These are phyloP conservation scores for Acanthochromis polyacanthus DNA, from an alignment of 2,113 vertebrate genomes.

Conservation along the genomic window DNA sequence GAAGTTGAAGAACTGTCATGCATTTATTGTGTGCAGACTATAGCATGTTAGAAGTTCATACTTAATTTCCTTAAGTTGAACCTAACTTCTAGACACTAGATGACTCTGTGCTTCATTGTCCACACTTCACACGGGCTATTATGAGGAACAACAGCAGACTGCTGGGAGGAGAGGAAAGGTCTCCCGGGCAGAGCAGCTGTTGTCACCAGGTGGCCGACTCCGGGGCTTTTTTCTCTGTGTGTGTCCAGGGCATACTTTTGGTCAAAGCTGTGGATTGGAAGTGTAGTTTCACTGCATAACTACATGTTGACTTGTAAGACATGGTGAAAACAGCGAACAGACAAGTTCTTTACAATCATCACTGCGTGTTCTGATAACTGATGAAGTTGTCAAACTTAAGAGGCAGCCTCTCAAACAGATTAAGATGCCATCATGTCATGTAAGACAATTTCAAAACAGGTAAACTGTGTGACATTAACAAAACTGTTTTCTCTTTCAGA, in stretches of 20 bases:
- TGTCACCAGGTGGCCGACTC: constrained; percentile 29
- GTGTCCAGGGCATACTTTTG: constrained; percentile 20
- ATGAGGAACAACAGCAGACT: constrained; percentile 14
- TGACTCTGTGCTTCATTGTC: too few species aligned
- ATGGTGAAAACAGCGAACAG: neutral
- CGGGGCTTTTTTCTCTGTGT: constrained; percentile 8
- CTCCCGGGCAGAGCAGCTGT: constrained; percentile 58
- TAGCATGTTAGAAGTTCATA: too few species aligned
- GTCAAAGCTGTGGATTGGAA: constrained; percentile 24
- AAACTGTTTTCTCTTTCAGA: neutral
- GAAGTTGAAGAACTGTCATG: too few species aligned
- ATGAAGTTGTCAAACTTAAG: neutral
- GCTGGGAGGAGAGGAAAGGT: constrained; percentile 31
- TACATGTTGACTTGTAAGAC: neutral
- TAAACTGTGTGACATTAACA: too few species aligned
- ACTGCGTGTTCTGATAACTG: neutral
- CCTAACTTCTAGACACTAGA: too few species aligned
- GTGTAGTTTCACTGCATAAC: constrained; percentile 1
- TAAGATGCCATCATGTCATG: neutral
- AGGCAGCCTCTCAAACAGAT: neutral
- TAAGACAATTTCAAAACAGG: neutral
- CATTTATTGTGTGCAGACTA: too few species aligned
- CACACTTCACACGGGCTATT: constrained; percentile 5
- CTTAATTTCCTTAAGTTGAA: too few species aligned
- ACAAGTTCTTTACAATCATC: too few species aligned